Evolutionary conservation across 2,797 vertebrate species (phyloP).

Genomic region (Xiphophorus birchmanni): DNA sequence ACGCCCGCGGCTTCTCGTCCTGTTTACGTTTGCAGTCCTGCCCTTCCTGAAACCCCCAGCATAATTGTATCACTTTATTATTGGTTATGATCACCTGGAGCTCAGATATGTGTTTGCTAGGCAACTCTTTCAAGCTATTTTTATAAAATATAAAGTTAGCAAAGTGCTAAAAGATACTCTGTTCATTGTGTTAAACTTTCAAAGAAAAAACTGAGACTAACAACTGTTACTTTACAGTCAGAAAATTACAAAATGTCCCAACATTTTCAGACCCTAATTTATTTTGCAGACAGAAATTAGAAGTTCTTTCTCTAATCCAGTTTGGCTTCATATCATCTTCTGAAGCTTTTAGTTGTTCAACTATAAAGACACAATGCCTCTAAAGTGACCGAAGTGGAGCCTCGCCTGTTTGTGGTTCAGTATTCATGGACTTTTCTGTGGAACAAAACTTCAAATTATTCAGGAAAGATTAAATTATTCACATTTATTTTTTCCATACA

Average conservation of each 20-base stretch:
- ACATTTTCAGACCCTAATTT: background rate
- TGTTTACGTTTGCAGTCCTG: background rate
- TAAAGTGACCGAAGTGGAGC: no score
- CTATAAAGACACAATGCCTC: background rate
- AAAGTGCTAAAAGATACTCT: background rate
- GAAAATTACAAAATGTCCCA: background rate
- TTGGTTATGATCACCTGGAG: conserved; percentile 1
- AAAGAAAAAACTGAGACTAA: no score
- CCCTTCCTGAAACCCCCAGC: background rate
- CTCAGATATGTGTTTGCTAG: no score
- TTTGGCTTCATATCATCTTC: background rate
- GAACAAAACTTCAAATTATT: background rate
- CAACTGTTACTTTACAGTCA: no score
- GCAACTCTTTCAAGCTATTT: background rate
- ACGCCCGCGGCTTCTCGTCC: background rate
- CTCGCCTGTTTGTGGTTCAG: no score
- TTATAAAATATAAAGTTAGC: background rate
- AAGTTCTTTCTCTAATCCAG: background rate
- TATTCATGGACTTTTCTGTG: background rate
- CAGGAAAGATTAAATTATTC: background rate
- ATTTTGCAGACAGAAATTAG: background rate
- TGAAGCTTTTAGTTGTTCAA: background rate
- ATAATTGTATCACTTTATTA: background rate
- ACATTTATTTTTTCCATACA: background rate
- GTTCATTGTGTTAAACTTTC: background rate